Base-by-base conservation (phyloP, 2,888 invertebrate genomes). In the Nemapogon koenigi region DNA sequence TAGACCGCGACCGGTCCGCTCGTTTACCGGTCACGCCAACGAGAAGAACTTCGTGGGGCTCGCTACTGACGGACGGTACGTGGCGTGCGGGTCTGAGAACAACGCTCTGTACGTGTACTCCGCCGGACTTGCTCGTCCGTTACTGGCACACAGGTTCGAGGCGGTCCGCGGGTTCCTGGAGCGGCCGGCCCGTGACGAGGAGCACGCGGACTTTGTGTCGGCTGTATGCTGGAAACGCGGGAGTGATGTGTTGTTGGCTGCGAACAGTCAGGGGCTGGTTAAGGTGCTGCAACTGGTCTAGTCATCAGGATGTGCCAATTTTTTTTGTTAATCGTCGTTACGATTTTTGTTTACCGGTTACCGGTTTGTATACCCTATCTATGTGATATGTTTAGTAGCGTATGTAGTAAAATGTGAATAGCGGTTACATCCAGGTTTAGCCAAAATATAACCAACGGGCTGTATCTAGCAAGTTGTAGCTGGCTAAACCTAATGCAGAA, bases 11-110 rank as follows among this genome's bases (percentile, higher is more conserved):
- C 92, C 91, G 65, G 73, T 91, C 40, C 82, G 93, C 16, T 93
- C 94, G 1, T 94, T 95, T 70, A 86, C 89, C 11, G 96, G 96
- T 0, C 96, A 97, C 69, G 84, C 89, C 4, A 97, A 97, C 62
- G 96, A 96, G 71, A 96, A 96, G 68, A 96, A 96, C 68, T 97
- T 97, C 70, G 95, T 97, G 2, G 96, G 96, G 0, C 72, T 97
- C 33, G 93, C 95, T 0, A 94, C 94, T 0, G 92, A 95, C 58
- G 92, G 91, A 2, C 88, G 94, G 68, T 96, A 94, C 63, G 86
- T 97, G 17, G 94, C 94, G 1, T 96, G 95, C 68, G 96, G 96
- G 38, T 95, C 94, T 2, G 96, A 97, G 71, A 95, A 95, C 61
- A 97, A 97, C 67, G 88, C 94, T 1, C 78, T 96, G 3, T 96